Base-by-base conservation (phyloP, 2,888 invertebrate species). In the Conchocele bisecta region DNA sequence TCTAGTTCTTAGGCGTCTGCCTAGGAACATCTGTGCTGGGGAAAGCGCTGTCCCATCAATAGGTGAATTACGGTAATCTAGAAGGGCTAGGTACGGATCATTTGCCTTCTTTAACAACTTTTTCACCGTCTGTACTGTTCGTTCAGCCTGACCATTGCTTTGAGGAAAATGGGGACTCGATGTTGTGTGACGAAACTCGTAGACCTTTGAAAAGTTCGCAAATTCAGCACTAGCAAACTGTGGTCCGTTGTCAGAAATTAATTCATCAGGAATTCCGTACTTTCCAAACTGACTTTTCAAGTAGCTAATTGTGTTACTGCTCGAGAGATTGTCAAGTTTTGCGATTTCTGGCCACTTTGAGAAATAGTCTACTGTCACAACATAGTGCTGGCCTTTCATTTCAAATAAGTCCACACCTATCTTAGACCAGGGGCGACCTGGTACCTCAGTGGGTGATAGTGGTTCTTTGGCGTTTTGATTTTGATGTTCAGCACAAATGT, bases 291-390 rank as follows among this genome's bases (percentile, higher is more conserved):
- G 46, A 22, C 59, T 37, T 39, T 59, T 65, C 24, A 64, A n/a
- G 39, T 65, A 39, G n/a, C 17, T 7, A 13, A 59, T 54, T 3
- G 26, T 17, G 31, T 53, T 28, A 2, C 41, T 33, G 31, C 50
- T 46, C 28, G 60, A 60, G 20, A 69, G 15, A 20, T 63, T 42
- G 22, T 63, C 56, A 3, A 63, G 50, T n/a, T 63, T 69, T 2
- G 28, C 42, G 3, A 66, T 20, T 54, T 59, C 71, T 17, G 72
- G 57, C 72, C 72, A 72, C 46, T 68, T 67, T 6, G 60, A 67
- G 29, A 56, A 67, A 42, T 42, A 48, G 39, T 68, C 54, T 5
- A 60, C 51, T 4, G 46, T 26, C 2, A 61, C 20, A 15, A n/a
- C n/a, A n/a, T n/a, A n/a, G n/a, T n/a, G n/a, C n/a, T n/a, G n/a